Evolutionary conservation across 2,797 vertebrate genomes (phyloP).

Genomic region (Enteromius fasciolatus): DNA sequence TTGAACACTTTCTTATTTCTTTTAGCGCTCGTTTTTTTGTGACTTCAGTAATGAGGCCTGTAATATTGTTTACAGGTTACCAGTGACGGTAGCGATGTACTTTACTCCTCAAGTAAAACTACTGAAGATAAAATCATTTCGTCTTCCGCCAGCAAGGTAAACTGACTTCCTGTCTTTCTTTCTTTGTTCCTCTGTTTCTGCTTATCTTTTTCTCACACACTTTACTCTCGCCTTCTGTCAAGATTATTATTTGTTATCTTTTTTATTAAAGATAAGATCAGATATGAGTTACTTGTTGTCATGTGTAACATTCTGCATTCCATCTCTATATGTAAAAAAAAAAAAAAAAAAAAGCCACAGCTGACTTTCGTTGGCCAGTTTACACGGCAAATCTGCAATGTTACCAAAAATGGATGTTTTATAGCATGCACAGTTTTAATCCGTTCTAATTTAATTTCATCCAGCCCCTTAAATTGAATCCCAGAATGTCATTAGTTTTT

Average conservation of each 20-base stretch:
- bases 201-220: constrained; percentile 16
- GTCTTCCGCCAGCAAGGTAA: constrained; percentile 68
- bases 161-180: constrained; percentile 24
- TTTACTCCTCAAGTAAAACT: constrained; percentile 45
- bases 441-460: background rate
- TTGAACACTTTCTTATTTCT: background rate
- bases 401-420: background rate
- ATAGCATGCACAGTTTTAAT: background rate
- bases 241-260: background rate
- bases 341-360: background rate
- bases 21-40: background rate
- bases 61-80: constrained; percentile 33
- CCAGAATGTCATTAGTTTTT: background rate
- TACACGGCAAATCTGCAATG: background rate
- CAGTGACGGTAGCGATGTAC: constrained; percentile 47
- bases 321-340: background rate
- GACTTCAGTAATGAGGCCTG: constrained; percentile 57
- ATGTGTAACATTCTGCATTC: background rate
- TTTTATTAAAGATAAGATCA: background rate
- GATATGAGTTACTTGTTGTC: background rate
- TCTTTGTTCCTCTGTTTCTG: background rate
- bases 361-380: background rate
- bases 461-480: background rate
- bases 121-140: constrained; percentile 60
- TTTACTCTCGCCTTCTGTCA: background rate